These are phyloP conservation scores for Trichonephila clavata DNA, from an alignment of 1,140 invertebrate species.

Conservation along the genomic window DNA sequence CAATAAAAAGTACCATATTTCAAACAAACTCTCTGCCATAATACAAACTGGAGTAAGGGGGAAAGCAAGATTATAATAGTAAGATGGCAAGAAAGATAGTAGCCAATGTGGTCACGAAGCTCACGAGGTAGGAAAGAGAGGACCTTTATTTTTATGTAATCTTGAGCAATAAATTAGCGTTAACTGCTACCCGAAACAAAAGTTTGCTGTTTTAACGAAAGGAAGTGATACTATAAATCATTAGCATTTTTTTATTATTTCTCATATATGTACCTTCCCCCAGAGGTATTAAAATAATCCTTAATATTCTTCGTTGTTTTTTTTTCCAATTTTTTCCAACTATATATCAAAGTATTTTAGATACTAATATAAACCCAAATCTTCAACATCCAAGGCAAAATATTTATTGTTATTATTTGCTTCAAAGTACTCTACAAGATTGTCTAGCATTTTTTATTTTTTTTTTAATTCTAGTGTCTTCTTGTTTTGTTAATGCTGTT, in stretches of 20 bases:
- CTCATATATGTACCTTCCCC: background rate
- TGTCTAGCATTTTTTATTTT: too few relatives aligned
- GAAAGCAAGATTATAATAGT: background rate
- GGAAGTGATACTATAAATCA: background rate
- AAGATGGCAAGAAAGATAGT: background rate
- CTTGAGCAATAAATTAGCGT: constrained; percentile 15
- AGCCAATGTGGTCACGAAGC: constrained; percentile 26
- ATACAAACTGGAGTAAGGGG: background rate
- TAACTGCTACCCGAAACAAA: background rate
- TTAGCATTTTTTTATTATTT: background rate
- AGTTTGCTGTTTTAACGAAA: background rate
- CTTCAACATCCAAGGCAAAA: too few relatives aligned
- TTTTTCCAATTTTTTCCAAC: too few relatives aligned
- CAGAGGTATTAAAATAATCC: too few relatives aligned
- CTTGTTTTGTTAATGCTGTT: too few relatives aligned
- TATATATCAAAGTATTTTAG: too few relatives aligned
- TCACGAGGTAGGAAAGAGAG: background rate
- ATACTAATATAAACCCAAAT: too few relatives aligned
- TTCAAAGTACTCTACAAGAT: too few relatives aligned
- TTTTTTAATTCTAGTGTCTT: too few relatives aligned
- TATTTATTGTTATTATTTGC: too few relatives aligned
- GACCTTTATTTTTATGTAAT: background rate
- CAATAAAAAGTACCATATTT: background rate
- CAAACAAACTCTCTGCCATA: background rate
- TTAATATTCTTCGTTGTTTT: too few relatives aligned